These are phyloP conservation scores for Camarhynchus parvulus DNA, from an alignment of 2,113 vertebrate species.

Conservation along the genomic window DNA sequence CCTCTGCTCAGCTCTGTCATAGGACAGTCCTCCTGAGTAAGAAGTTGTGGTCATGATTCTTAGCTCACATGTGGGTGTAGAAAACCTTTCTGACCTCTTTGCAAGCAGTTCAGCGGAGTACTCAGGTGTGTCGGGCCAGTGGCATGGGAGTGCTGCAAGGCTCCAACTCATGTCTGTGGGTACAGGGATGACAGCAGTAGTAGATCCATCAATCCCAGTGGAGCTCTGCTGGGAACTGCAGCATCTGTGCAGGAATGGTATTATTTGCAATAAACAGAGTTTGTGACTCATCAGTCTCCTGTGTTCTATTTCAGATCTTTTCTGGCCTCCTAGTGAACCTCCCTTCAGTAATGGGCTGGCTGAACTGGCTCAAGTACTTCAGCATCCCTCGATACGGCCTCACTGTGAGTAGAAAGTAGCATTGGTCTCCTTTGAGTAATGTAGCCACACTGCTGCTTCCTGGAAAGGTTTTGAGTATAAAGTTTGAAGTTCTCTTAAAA, in stretches of 20 bases:
- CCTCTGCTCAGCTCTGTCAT: neutral
- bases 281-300: neutral
- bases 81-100: neutral
- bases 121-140: neutral
- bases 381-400: conserved; percentile 72
- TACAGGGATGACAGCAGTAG: neutral
- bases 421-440: neutral
- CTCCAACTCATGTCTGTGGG: neutral
- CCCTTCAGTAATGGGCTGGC: conserved; percentile 66
- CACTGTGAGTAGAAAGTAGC: conserved; percentile 59
- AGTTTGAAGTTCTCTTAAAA: neutral
- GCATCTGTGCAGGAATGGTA: neutral
- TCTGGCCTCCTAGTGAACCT: conserved; percentile 75
- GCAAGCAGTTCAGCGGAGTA: neutral
- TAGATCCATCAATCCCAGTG: neutral
- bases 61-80: neutral
- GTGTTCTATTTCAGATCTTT: conserved; percentile 63
- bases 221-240: neutral
- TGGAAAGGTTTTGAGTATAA: neutral
- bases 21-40: neutral
- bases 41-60: neutral
- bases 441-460: neutral
- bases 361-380: conserved; percentile 75
- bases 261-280: neutral
- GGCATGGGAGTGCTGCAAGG: neutral